Percentiles rank a stretch among this genome's conserved stretches.
Conservation (phyloP, 2,888 invertebrate genomes). For the Criorhina ranunculi region DNA sequence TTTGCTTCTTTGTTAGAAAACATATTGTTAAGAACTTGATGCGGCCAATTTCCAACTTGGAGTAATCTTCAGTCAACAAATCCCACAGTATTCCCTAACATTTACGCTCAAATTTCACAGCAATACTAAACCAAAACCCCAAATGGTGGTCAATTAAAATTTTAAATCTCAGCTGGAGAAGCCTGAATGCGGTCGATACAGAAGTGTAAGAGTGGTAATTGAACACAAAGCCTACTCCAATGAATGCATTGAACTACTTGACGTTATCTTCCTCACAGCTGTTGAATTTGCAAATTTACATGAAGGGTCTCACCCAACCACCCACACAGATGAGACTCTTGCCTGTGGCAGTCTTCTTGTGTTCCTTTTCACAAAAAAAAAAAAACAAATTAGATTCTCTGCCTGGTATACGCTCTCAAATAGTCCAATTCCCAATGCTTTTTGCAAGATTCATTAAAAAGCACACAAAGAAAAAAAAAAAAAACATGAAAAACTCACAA, state of each 20-base stretch:
- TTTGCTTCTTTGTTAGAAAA: no score
- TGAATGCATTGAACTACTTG: conserved; percentile 46
- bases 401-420: conserved; percentile 20
- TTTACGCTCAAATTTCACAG: no score
- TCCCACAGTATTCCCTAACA: no score
- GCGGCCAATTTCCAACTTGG: no score
- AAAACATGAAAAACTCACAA: conserved; percentile 8
- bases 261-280: conserved; percentile 54
- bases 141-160: no score
- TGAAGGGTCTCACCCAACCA: conserved; percentile 31
- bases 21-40: no score
- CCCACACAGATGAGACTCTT: neutral
- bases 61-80: no score
- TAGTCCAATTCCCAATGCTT: conserved; percentile 35
- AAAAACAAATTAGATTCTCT: conserved; percentile 42
- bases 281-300: conserved; percentile 68
- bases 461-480: conserved; percentile 36
- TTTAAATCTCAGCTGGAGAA: no score
- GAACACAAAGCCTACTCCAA: conserved; percentile 53
- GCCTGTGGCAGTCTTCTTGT: conserved; percentile 44
- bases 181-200: conserved; percentile 11
- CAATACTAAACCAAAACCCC: no score
- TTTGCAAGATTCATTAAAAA: conserved; percentile 63
- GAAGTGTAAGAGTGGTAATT: conserved; percentile 32
- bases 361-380: conserved; percentile 4